phyloP scores from a whole-genome alignment of 1,140 invertebrate species.

The Caenorhabditis inopinata region DNA sequence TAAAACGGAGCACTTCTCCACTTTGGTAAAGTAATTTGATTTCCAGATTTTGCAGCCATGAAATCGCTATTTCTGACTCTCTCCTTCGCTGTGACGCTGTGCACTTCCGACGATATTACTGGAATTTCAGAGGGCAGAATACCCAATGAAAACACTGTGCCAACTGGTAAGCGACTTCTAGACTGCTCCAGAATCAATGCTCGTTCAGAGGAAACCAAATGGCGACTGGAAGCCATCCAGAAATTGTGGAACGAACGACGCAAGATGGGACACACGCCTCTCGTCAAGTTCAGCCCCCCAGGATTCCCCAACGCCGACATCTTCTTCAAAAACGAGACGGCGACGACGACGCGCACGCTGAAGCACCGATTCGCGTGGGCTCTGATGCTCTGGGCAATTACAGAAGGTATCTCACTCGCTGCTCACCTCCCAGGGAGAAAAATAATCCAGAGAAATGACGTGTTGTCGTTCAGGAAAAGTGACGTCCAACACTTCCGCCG shows the following conservation, averaged over 20 bases:
- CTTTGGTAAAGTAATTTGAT: too few species aligned
- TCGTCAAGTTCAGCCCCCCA: slow-evolving; percentile 34
- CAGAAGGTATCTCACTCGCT: too few species aligned
- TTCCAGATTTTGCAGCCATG: not conserved
- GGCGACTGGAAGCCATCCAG: slow-evolving; percentile 41
- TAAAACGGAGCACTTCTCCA: too few species aligned
- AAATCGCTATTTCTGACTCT: not conserved
- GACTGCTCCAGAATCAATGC: not conserved
- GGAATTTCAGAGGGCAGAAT: not conserved
- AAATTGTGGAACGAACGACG: slow-evolving; percentile 48
- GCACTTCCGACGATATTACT: not conserved
- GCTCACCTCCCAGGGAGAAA: too few species aligned
- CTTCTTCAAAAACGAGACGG: slow-evolving; percentile 54
- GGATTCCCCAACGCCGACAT: slow-evolving; percentile 49
- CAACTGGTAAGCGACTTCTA: not conserved
- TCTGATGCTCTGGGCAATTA: slow-evolving; percentile 52
- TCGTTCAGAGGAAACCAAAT: slow-evolving; percentile 36
- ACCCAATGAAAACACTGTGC: not conserved
- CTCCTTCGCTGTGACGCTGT: not conserved
- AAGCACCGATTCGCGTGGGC: slow-evolving; percentile 58
- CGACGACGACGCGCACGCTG: slow-evolving; percentile 48
- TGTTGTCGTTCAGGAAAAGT: slow-evolving; percentile 2
- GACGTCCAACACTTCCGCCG: slow-evolving; percentile 47
- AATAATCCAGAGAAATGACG: not conserved
- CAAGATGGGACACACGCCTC: slow-evolving; percentile 49